Base-by-base conservation (phyloP, 1,140 invertebrate genomes). In the Octopus bimaculoides region DNA sequence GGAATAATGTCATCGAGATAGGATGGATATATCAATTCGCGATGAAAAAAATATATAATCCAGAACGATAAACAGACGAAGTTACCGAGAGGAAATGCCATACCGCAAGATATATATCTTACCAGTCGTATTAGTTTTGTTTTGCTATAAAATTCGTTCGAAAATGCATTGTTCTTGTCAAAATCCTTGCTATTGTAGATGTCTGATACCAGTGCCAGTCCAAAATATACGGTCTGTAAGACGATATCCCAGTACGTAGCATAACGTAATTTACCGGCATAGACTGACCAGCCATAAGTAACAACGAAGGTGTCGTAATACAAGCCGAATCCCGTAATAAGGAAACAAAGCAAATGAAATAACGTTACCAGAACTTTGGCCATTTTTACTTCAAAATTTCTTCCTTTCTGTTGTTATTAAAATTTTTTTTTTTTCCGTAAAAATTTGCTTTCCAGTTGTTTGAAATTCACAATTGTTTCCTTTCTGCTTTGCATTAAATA, bases 1-100 rank as follows among this genome's bases (percentile, higher is more conserved):
- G 66, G 66, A n/a, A 71, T 71, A 20, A 71, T 71, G 14, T 71
- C 66, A 71, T 71, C 66, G 17, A 71, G 66, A 71, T 71, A 71
- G 66, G 66, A 71, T n/a, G 66, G 66, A 20, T 71, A 71, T 14
- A 71, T 71, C 17, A 71, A 71, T 17, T 71, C 66, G 4, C 66
- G 7, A 14, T 71, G 17, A 20, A 71, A 71, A 20, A 71, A 71
- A 71, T 5, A 71, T 17, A 71, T 14, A n/a, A 14, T 20, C 66
- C 66, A 71, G 66, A 71, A 71, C 6, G 66, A 71, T 20, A 71
- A 14, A 71, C 66, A 71, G 66, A 71, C 66, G 14, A 71, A 71
- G 17, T 14, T 71, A 14, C 66, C 66, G 14, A 71, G 66, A 6
- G 66, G 66, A 20, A 71, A 71, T n/a, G 66, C 66, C 66, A 71